A percentile compares a stretch with the other conserved stretches of the same genome.
Evolutionary conservation across 1,140 invertebrate species (phyloP).

Genomic region (Trinorchestia longiramus): DNA sequence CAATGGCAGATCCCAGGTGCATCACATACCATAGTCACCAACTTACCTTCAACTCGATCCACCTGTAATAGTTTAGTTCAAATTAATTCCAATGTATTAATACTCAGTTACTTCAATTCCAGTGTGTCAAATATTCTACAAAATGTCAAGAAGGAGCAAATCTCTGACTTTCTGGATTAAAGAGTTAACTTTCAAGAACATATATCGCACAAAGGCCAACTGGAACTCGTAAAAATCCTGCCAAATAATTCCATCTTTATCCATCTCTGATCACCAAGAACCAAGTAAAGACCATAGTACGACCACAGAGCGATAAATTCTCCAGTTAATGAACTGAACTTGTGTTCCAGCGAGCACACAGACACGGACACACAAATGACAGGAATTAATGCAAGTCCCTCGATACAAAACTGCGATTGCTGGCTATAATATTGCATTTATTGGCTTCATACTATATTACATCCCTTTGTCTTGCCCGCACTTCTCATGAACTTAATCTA

Average conservation of each 20-base stretch:
- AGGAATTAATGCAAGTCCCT: background rate
- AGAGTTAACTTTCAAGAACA: background rate
- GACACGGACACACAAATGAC: no score
- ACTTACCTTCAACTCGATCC: background rate
- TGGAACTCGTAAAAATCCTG: background rate
- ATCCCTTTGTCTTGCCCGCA: background rate
- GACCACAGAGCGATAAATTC: no score
- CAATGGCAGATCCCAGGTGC: no score
- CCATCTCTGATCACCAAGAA: background rate
- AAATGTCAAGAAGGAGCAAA: background rate
- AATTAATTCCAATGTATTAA: background rate
- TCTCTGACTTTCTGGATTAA: background rate
- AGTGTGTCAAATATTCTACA: background rate
- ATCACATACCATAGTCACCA: no score
- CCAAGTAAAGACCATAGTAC: background rate
- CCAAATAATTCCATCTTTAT: background rate
- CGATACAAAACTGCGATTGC: background rate
- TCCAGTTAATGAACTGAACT: no score
- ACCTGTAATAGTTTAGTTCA: no score
- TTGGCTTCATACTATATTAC: background rate
- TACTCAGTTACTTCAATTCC: background rate
- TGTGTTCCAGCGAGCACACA: no score
- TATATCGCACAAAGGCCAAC: background rate
- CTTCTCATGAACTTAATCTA: constrained; percentile 15
- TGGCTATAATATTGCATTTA: background rate